phyloP scores from a whole-genome alignment of 1,140 invertebrate species.

The Caligus rogercresseyi region DNA sequence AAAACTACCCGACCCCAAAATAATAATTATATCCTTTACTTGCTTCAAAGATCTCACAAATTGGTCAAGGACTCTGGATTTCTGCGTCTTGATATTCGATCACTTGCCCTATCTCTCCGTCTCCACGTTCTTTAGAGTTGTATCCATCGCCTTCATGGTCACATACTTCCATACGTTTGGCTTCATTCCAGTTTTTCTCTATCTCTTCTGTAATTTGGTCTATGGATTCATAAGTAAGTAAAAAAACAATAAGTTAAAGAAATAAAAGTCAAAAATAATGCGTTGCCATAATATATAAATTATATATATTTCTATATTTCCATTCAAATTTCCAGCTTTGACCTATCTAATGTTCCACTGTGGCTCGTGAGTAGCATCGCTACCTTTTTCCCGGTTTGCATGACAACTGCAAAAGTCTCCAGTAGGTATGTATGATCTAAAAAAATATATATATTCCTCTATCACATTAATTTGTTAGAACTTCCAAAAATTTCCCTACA shows the following conservation, averaged over 20 bases:
- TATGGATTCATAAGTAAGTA: too few species aligned
- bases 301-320: neutral
- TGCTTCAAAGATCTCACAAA: neutral
- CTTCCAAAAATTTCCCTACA: neutral
- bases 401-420: neutral
- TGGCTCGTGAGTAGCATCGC: neutral
- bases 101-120: neutral
- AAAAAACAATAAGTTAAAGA: too few species aligned
- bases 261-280: neutral
- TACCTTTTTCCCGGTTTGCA: neutral
- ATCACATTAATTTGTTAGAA: neutral
- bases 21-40: too few species aligned
- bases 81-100: conserved; percentile 1
- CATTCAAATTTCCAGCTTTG: neutral
- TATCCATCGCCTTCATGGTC: neutral
- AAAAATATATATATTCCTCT: neutral
- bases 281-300: neutral
- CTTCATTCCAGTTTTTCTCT: neutral
- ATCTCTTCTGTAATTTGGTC: neutral
- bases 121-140: neutral
- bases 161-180: conserved; percentile 7
- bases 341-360: neutral
- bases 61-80: neutral
- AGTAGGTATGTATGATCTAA: neutral
- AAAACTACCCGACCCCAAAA: too few species aligned